Percentiles rank a stretch among this genome's conserved stretches.
Evolutionary conservation across 2,888 invertebrate genomes (phyloP).

Genomic region (Brenthis hecate): DNA sequence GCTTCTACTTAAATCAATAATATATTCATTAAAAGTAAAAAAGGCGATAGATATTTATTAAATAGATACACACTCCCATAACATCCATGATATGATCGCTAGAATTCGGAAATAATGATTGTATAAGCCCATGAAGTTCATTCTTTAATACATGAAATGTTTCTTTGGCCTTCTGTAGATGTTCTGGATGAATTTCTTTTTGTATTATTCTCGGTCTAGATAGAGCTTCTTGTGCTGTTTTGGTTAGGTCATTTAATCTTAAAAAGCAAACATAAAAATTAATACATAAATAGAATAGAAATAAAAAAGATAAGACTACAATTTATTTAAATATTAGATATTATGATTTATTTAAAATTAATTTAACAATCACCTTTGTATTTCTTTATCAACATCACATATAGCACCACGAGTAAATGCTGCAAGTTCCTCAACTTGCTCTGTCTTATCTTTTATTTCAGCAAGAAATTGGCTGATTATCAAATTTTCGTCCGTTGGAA

Average conservation of each 20-base stretch:
- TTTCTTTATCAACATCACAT: constrained; percentile 62
- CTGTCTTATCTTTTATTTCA: constrained; percentile 61
- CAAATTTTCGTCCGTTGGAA: constrained; percentile 61
- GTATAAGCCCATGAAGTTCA: constrained; percentile 60
- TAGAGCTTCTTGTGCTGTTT: constrained; percentile 58
- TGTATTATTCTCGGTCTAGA: constrained; percentile 49
- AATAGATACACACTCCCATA: constrained; percentile 58
- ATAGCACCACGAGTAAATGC: constrained; percentile 63
- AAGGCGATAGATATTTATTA: background rate
- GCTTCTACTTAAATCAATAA: no score
- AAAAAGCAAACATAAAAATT: background rate
- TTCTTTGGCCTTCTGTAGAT: constrained; percentile 60
- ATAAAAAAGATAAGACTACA: no score
- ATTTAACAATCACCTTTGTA: constrained; percentile 57
- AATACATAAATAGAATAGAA: background rate
- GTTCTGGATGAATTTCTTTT: constrained; percentile 52
- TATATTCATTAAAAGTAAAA: no score
- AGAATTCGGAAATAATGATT: constrained; percentile 58
- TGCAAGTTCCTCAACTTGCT: constrained; percentile 59
- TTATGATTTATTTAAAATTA: background rate
- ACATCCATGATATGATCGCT: constrained; percentile 53
- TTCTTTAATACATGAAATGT: constrained; percentile 60
- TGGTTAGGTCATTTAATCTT: constrained; percentile 58
- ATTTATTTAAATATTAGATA: background rate
- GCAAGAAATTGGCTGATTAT: constrained; percentile 61